These are phyloP conservation scores for Mus spicilegus DNA, from an alignment of 2,113 vertebrate genomes.

Conservation along the genomic window DNA sequence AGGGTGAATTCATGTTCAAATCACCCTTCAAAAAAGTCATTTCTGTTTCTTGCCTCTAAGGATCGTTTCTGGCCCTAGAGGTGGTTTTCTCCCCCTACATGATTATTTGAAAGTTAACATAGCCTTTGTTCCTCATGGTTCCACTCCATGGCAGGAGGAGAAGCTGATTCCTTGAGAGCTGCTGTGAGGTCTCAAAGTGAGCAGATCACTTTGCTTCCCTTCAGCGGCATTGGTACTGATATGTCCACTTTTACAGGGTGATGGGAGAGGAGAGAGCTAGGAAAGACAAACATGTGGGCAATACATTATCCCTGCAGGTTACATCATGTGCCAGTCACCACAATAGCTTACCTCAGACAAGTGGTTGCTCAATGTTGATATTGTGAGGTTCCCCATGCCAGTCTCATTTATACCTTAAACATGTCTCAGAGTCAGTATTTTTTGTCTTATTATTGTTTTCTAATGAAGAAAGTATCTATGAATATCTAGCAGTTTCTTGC, in stretches of 20 bases:
- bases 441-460: not conserved
- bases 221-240: not conserved
- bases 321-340: not conserved
- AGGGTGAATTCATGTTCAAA: constrained; percentile 34
- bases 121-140: not conserved
- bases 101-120: constrained; percentile 8
- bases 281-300: constrained; percentile 2
- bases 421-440: constrained; percentile 42
- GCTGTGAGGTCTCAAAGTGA: not conserved
- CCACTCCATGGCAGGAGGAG: not conserved
- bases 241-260: not conserved
- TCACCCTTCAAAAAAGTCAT: constrained; percentile 19
- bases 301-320: not conserved
- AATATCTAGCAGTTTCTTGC: not conserved
- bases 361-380: not conserved
- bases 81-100: not conserved
- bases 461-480: constrained; percentile 5
- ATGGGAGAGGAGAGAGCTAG: not conserved
- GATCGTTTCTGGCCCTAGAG: constrained; percentile 7
- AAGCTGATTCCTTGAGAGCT: not conserved
- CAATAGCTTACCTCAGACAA: not conserved
- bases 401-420: constrained; percentile 8
- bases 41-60: constrained; percentile 46
- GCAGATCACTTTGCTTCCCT: not conserved
- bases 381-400: constrained; percentile 24